Percentiles rank a stretch among this genome's conserved stretches.
phyloP scores from a whole-genome alignment of 2,113 vertebrate genomes.

The Ellobius talpinus region DNA sequence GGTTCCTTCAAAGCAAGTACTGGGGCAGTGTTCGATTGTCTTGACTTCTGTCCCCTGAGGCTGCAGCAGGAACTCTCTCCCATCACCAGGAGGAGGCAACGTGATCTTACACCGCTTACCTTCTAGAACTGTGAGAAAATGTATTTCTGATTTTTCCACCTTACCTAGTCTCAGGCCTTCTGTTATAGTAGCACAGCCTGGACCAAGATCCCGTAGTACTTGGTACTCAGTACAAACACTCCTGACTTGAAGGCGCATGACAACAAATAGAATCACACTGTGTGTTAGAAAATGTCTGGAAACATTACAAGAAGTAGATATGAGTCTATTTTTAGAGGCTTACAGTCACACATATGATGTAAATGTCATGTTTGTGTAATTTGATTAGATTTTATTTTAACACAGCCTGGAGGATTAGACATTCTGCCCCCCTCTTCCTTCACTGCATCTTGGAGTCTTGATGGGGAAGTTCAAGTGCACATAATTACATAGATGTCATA shows the following conservation, averaged over 20 bases:
- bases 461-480: neutral
- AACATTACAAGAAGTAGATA: neutral
- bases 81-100: neutral
- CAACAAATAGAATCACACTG: conserved; percentile 12
- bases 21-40: neutral
- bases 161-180: neutral
- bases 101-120: neutral
- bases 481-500: neutral
- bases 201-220: neutral
- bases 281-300: conserved; percentile 26
- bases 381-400: conserved; percentile 46
- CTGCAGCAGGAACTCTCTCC: neutral
- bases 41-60: neutral
- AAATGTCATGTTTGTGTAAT: neutral
- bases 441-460: neutral
- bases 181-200: neutral
- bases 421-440: conserved; percentile 15
- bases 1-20: neutral
- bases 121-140: neutral
- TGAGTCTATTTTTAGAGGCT: neutral
- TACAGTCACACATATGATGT: neutral
- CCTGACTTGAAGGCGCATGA: conserved; percentile 8
- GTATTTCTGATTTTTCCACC: neutral
- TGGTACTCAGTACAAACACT: neutral
- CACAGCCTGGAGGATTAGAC: neutral